Conservation (phyloP, 1,140 invertebrate genomes). For the Cydia splendana region DNA sequence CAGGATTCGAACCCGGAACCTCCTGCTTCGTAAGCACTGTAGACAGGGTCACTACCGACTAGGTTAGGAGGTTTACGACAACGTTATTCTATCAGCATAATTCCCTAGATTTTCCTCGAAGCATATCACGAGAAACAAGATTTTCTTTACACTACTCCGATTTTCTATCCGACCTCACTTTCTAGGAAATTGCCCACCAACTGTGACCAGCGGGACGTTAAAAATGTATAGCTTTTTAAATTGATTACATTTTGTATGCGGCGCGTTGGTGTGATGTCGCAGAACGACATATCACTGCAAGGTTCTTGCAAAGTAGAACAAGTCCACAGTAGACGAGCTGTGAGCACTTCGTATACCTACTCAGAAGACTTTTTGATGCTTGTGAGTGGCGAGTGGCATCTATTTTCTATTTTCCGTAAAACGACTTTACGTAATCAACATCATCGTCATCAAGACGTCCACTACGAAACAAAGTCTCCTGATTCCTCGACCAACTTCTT, state of each 20-base stretch:
- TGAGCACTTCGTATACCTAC: neutral
- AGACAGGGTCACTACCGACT: no score
- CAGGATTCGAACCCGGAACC: no score
- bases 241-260: conserved; percentile 32
- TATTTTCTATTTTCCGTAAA: no score
- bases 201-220: conserved; percentile 23
- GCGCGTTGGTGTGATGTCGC: conserved; percentile 18
- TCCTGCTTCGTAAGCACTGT: no score
- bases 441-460: no score
- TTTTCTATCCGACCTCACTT: conserved; percentile 3
- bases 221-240: conserved; percentile 33
- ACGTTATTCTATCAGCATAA: no score
- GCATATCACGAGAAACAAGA: neutral
- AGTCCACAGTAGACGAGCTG: neutral
- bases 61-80: no score
- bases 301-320: neutral
- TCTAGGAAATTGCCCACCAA: conserved; percentile 12
- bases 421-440: no score
- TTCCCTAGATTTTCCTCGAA: neutral
- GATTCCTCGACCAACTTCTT: no score
- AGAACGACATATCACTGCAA: conserved; percentile 21
- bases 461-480: no score
- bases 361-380: no score
- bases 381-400: no score
- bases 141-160: neutral